Conservation (phyloP, 2,113 vertebrate species). For the Prunella fulvescens region DNA sequence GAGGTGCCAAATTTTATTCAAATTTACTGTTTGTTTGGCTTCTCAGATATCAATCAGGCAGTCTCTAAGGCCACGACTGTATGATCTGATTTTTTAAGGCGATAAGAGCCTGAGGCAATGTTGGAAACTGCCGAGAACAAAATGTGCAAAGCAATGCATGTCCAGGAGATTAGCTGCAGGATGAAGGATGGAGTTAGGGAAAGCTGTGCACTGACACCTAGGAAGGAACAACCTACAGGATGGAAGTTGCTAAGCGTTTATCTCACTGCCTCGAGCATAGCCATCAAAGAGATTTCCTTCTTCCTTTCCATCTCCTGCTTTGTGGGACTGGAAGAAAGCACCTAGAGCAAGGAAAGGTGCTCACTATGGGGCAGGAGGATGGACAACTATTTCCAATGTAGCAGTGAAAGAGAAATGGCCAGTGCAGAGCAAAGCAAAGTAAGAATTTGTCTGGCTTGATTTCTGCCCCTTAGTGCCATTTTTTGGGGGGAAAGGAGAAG, state of each 20-base stretch:
- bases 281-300: not conserved
- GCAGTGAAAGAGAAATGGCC: accelerated
- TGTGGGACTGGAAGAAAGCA: not conserved
- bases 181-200: not conserved
- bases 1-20: not conserved
- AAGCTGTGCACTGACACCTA: not conserved
- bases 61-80: not conserved
- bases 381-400: not conserved
- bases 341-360: not conserved
- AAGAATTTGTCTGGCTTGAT: not conserved
- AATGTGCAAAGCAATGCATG: constrained; percentile 1
- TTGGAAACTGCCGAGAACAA: constrained; percentile 38
- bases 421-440: not conserved
- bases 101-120: constrained; percentile 2
- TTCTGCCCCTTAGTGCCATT: not conserved
- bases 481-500: not conserved
- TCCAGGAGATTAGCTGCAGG: not conserved
- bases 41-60: not conserved
- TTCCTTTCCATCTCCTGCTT: not conserved
- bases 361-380: not conserved
- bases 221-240: not conserved
- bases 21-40: constrained; percentile 21
- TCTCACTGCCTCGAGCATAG: not conserved
- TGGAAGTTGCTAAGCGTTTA: not conserved
- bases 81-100: constrained; percentile 20